These are phyloP conservation scores for Paraescarpia echinospica DNA, from an alignment of 1,140 invertebrate genomes.

Conservation along the genomic window DNA sequence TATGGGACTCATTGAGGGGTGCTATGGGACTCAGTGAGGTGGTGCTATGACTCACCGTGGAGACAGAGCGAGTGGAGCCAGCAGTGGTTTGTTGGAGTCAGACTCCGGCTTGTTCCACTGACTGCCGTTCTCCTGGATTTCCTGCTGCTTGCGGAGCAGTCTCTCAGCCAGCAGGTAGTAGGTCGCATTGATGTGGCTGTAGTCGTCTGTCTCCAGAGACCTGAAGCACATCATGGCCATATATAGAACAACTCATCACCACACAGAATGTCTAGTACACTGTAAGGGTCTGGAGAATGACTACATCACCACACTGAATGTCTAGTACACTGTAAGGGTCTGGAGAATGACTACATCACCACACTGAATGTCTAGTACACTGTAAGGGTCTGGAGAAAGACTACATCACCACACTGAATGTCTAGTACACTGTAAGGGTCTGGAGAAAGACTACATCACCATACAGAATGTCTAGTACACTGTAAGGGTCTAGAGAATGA, in stretches of 20 bases:
- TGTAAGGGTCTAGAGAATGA: too few species aligned
- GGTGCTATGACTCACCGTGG: constrained; percentile 50
- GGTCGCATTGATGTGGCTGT: constrained; percentile 97
- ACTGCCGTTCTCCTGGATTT: neutral
- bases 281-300: too few species aligned
- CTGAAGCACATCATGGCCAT: constrained; percentile 59
- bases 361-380: too few species aligned
- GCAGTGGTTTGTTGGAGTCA: constrained; percentile 44
- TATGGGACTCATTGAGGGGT: neutral
- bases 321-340: too few species aligned
- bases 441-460: too few species aligned
- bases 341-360: too few species aligned
- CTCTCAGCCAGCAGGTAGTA: constrained; percentile 96
- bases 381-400: too few species aligned
- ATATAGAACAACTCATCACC: neutral
- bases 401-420: too few species aligned
- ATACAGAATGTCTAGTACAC: too few species aligned
- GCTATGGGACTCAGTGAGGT: neutral
- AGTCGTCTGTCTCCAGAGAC: constrained; percentile 91
- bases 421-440: too few species aligned
- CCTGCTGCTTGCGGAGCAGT: constrained; percentile 68
- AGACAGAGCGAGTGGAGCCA: constrained; percentile 59
- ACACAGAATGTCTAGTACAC: too few species aligned
- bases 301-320: too few species aligned
- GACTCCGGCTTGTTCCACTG: neutral